Evolutionary conservation across 2,888 invertebrate genomes (phyloP).

Genomic region (Limnephilus auricula): DNA sequence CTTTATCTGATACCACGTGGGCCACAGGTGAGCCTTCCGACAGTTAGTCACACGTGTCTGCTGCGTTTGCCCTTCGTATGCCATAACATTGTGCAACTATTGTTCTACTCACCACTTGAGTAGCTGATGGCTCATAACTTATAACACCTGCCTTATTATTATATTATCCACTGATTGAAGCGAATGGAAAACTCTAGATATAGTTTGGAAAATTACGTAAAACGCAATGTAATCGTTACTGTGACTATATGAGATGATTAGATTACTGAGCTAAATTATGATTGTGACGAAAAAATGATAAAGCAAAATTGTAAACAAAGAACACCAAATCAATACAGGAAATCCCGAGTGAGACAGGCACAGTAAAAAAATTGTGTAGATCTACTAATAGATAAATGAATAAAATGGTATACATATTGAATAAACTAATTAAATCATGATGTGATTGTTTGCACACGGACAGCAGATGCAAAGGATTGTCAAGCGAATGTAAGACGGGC

Average conservation of each 20-base stretch:
- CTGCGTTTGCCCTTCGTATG: not conserved
- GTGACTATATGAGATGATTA: not conserved
- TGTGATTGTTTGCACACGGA: not conserved
- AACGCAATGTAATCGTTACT: not conserved
- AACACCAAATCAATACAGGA: not conserved
- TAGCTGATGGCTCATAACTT: not conserved
- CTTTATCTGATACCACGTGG: constrained; percentile 29
- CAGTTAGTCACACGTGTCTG: constrained; percentile 33
- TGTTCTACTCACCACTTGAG: not conserved
- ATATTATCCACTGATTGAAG: not conserved
- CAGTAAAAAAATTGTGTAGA: too few relatives aligned
- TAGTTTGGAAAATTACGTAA: not conserved
- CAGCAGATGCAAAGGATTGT: not conserved
- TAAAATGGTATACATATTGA: too few relatives aligned
- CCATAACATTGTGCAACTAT: not conserved
- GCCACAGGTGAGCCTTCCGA: constrained; percentile 31
- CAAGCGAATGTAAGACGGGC: not conserved
- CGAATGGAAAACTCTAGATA: not conserved
- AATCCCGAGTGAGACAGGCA: too few relatives aligned
- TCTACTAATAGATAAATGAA: too few relatives aligned
- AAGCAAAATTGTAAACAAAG: not conserved
- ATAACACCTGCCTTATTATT: not conserved
- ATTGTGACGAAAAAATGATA: not conserved
- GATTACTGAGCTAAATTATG: not conserved
- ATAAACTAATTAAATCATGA: not conserved